Evolutionary conservation across 2,113 vertebrate species (phyloP).

Genomic region (Danio rerio): DNA sequence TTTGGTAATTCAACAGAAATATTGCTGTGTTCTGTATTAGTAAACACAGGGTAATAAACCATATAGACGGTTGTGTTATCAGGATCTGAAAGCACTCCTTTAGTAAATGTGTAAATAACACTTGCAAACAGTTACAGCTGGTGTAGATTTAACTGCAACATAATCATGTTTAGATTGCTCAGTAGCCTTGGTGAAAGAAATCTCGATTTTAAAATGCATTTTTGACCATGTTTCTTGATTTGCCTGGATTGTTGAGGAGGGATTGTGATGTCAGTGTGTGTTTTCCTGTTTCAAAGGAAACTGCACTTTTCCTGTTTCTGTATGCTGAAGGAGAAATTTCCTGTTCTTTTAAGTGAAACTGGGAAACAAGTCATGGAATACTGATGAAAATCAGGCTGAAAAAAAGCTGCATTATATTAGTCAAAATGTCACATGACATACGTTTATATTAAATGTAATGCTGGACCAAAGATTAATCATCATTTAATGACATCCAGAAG

Average conservation of each 20-base stretch:
- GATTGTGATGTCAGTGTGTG: not conserved
- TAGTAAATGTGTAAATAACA: constrained; percentile 7
- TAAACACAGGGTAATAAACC: constrained; percentile 38
- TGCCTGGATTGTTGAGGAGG: not conserved
- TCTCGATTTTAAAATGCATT: not conserved
- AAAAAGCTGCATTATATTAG: not conserved
- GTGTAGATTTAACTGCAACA: not conserved
- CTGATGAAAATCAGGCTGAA: not conserved
- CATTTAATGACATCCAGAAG: too few relatives aligned
- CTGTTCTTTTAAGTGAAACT: not conserved
- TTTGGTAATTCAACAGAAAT: not conserved
- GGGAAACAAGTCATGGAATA: not conserved
- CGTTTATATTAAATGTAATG: not conserved
- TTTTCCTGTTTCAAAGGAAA: constrained; percentile 35
- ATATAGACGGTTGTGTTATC: constrained; percentile 23
- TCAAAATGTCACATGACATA: not conserved
- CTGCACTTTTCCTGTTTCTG: not conserved
- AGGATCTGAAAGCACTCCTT: not conserved
- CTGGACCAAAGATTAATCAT: too few relatives aligned
- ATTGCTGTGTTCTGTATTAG: not conserved
- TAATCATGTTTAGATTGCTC: not conserved
- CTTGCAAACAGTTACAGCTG: constrained; percentile 18
- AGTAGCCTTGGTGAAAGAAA: not conserved
- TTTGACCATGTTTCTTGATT: not conserved
- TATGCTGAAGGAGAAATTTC: not conserved